A percentile compares a stretch with the other conserved stretches of the same genome.
phyloP scores from a whole-genome alignment of 1,140 invertebrate genomes.

The Babylonia areolata region DNA sequence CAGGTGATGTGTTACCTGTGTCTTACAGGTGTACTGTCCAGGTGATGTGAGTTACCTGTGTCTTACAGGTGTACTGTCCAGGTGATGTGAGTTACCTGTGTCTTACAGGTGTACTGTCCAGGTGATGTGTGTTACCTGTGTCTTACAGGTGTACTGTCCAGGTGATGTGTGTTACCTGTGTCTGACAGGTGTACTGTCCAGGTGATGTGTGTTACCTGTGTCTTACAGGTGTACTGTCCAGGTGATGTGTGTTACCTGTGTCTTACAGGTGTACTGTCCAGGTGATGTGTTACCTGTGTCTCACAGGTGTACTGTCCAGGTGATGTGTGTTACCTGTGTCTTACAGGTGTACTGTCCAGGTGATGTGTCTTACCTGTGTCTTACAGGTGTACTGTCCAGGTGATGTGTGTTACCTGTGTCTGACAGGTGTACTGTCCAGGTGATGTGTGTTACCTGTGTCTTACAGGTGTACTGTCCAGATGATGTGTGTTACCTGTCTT shows the following conservation, averaged over 20 bases:
- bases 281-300: slow-evolving; percentile 44
- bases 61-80: too few relatives aligned
- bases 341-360: slow-evolving; percentile 54
- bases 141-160: too few relatives aligned
- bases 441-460: slow-evolving; percentile 40
- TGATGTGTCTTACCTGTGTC: slow-evolving; percentile 40
- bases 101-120: slow-evolving; percentile 54
- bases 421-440: slow-evolving; percentile 54
- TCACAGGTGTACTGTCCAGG: too few relatives aligned
- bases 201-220: slow-evolving; percentile 41
- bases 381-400: too few relatives aligned
- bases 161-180: too few relatives aligned
- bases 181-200: slow-evolving; percentile 53
- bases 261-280: slow-evolving; percentile 54
- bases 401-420: too few relatives aligned
- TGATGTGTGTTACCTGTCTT: neutral
- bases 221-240: too few relatives aligned
- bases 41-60: slow-evolving; percentile 41
- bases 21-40: slow-evolving; percentile 54
- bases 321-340: too few relatives aligned
- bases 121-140: slow-evolving; percentile 41
- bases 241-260: too few relatives aligned
- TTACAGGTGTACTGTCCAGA: too few relatives aligned
- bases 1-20: too few relatives aligned
- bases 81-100: too few relatives aligned